phyloP scores from a whole-genome alignment of 2,797 vertebrate genomes.

The Mormyrops boulengeri region DNA sequence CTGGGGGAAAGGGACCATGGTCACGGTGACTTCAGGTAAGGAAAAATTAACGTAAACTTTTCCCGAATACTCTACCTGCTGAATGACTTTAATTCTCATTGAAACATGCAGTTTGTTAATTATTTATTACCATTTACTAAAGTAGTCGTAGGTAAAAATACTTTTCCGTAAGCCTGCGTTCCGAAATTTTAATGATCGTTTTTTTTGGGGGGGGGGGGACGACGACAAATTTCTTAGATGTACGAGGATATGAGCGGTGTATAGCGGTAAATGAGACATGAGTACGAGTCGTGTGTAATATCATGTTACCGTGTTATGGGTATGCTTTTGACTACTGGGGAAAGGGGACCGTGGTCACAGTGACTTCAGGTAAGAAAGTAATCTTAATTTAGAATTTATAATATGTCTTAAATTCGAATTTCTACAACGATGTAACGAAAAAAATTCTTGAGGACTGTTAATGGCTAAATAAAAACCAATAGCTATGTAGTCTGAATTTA shows the following conservation, averaged over 20 bases:
- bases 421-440: not conserved
- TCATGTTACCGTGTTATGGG: not conserved
- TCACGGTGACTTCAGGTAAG: slow-evolving; percentile 59
- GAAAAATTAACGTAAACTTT: not conserved
- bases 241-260: not conserved
- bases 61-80: not conserved
- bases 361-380: slow-evolving; percentile 50
- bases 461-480: not conserved
- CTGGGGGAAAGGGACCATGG: slow-evolving; percentile 53
- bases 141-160: not conserved
- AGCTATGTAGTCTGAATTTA: not conserved
- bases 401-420: not conserved
- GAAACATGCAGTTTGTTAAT: not conserved
- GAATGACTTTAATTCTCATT: not conserved
- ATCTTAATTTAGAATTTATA: not conserved
- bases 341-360: slow-evolving; percentile 48
- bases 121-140: not conserved
- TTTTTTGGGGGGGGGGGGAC: not conserved
- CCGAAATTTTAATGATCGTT: not conserved
- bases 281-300: not conserved
- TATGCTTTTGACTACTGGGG: slow-evolving; percentile 52
- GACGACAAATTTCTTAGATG: not conserved
- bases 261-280: not conserved
- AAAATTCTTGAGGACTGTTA: not conserved
- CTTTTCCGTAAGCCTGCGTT: not conserved